These are phyloP conservation scores for Anhinga rufa DNA, from an alignment of 2,113 vertebrate genomes.

Conservation along the genomic window DNA sequence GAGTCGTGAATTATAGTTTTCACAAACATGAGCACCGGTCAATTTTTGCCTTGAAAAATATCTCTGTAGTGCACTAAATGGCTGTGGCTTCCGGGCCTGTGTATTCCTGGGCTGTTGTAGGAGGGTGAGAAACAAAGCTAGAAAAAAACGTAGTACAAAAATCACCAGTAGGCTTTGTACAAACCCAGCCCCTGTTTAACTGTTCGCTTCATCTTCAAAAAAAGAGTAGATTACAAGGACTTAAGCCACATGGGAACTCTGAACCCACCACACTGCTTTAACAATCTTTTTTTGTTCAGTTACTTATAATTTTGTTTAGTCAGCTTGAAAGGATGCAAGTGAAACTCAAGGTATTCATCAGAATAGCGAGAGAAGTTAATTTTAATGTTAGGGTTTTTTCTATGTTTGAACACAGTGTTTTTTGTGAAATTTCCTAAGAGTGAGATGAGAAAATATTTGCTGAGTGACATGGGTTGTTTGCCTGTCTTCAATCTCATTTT, in stretches of 20 bases:
- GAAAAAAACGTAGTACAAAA: neutral
- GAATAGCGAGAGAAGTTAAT: neutral
- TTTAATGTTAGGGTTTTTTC: neutral
- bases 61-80: neutral
- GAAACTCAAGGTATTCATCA: neutral
- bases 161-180: neutral
- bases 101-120: neutral
- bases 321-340: neutral
- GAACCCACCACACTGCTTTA: neutral
- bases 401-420: neutral
- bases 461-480: neutral
- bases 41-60: neutral
- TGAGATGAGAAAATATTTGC: neutral
- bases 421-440: neutral
- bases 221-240: neutral
- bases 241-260: neutral
- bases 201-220: neutral
- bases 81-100: neutral
- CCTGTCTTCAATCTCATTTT: neutral
- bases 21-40: neutral
- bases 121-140: neutral
- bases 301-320: neutral
- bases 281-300: neutral
- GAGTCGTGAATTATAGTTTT: neutral
- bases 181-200: neutral